Base-by-base conservation (phyloP, 2,888 invertebrate species). In the Capitulum mitella region DNA sequence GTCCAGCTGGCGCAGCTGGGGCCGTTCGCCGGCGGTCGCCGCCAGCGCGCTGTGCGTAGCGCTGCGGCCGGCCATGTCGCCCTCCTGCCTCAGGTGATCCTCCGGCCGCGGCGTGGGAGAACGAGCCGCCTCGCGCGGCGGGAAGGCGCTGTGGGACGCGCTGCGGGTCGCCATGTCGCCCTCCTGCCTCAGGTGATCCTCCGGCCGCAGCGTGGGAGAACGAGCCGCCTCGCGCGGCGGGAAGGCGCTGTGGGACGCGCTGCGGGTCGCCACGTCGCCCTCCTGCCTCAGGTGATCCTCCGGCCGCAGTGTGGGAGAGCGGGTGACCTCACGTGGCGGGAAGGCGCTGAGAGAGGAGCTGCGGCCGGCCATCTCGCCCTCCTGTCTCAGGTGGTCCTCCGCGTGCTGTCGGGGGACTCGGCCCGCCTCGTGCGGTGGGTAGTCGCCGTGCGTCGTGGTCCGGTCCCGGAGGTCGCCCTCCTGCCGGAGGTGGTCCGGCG, bases 71-170 rank as follows among this genome's bases (percentile, higher is more conserved):
- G 40, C 37, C 22, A 70, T 37, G 19, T 40, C 70, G 26, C 70
- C 70, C 40, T 70, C 70, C 26, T 34, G 40, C 26, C 70, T 22
- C 37, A 70, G 70, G 70, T 70, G 70, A 26, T 70, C 70, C 34
- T 22, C 8, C 1, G 70, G 70, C 26, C 58, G 58, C 34, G 2
- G 34, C 14, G 64, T 3, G 2, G 64, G 34, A 10, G 32, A 34
- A 6, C 64, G 64, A 0, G 14, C 5, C 32, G 34, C 19, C 14
- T 34, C 64, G 3, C 32, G 32, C 34, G 64, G 64, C 19, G 32
- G 64, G 34, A 16, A 64, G 32, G 64, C 64, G 64, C 64, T 64
- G 14, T 10, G 8, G 3, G 64, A 32, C 14, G 64, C 8, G 26
- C 37, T 70, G 22, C 40, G 70, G 19, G 26, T 40, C 5, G 40